A percentile compares a stretch with the other conserved stretches of the same genome.
phyloP scores from a whole-genome alignment of 2,113 vertebrate genomes.

The Perca schrenkii region DNA sequence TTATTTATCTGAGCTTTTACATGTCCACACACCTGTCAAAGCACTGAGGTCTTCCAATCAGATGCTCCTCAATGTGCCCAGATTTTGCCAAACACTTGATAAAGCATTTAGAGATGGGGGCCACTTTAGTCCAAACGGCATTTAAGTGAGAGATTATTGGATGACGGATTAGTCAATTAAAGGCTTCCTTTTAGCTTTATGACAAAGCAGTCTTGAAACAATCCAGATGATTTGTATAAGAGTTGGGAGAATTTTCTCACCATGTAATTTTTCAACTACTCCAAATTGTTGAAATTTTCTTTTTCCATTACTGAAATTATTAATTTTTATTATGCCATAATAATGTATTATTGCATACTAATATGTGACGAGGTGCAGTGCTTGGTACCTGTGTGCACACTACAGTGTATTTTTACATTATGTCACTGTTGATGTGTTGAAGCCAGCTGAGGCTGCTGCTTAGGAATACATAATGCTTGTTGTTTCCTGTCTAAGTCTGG shows the following conservation, averaged over 20 bases:
- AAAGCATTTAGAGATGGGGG: too few species aligned
- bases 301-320: neutral
- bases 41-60: too few species aligned
- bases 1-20: too few species aligned
- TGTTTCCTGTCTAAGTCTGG: slow-evolving; percentile 20
- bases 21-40: too few species aligned
- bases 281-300: neutral
- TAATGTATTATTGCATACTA: neutral
- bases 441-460: slow-evolving; percentile 19
- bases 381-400: neutral
- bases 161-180: too few species aligned
- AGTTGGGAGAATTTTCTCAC: neutral
- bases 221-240: neutral
- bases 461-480: slow-evolving; percentile 9
- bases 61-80: too few species aligned
- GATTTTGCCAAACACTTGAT: too few species aligned
- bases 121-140: too few species aligned
- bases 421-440: neutral
- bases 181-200: neutral
- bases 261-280: neutral
- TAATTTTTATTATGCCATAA: too few species aligned
- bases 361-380: neutral
- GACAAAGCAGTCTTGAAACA: neutral
- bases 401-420: slow-evolving; percentile 3
- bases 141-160: too few species aligned